These are phyloP conservation scores for Heteromyza rotundicornis DNA, from an alignment of 2,888 invertebrate genomes.

Conservation along the genomic window DNA sequence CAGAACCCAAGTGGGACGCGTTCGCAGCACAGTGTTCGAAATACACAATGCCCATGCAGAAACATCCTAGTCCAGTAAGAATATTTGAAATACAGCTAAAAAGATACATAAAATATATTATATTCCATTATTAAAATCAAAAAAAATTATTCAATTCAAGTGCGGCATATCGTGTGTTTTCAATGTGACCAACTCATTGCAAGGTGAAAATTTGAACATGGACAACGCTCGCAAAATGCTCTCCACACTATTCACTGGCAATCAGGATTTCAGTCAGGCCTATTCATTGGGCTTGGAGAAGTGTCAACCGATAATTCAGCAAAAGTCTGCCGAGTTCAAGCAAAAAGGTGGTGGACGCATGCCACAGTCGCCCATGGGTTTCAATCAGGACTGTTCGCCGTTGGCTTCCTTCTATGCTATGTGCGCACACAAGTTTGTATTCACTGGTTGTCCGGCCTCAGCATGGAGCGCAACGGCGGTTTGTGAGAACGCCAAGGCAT, in stretches of 20 bases:
- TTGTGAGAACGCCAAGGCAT: not conserved
- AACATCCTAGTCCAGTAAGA: not conserved
- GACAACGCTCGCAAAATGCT: constrained; percentile 28
- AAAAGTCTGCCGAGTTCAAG: constrained; percentile 11
- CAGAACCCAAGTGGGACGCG: constrained; percentile 23
- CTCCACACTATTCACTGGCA: constrained; percentile 22
- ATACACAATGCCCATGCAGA: not conserved
- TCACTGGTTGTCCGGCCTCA: too few species aligned
- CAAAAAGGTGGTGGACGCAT: not conserved
- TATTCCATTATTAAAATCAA: too few species aligned
- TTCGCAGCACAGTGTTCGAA: constrained; percentile 29
- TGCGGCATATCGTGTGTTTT: too few species aligned
- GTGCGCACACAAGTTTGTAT: constrained; percentile 5
- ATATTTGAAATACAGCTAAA: not conserved
- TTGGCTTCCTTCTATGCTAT: constrained; percentile 24
- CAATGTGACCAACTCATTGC: constrained; percentile 20
- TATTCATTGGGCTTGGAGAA: constrained; percentile 31
- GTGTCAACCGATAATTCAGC: constrained; percentile 22
- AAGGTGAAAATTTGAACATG: constrained; percentile 22
- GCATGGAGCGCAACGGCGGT: too few species aligned
- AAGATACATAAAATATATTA: too few species aligned
- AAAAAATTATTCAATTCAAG: too few species aligned
- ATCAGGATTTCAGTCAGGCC: constrained; percentile 27
- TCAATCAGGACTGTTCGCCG: constrained; percentile 25
- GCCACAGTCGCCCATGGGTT: not conserved